Percentiles rank a stretch among this genome's conserved stretches.
Evolutionary conservation across 2,888 invertebrate genomes (phyloP).

Genomic region (Baronia brevicornis): DNA sequence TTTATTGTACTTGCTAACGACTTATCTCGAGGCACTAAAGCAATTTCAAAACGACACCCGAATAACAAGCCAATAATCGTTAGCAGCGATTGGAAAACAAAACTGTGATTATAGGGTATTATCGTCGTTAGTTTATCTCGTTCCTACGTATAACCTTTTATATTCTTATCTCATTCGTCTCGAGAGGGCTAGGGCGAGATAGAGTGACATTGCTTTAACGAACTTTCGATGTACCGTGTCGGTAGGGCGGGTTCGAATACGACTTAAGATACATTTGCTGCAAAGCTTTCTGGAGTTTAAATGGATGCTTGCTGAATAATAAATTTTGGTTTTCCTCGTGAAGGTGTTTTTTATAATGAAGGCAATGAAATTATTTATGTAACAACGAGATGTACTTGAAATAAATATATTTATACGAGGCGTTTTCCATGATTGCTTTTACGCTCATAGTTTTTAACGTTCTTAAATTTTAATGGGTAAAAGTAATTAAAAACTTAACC

Average conservation of each 20-base stretch:
- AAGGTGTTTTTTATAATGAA: no score
- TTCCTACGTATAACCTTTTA: constrained; percentile 28
- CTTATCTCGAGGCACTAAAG: constrained; percentile 65
- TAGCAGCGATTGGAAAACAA: constrained; percentile 80
- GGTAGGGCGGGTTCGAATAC: constrained; percentile 33
- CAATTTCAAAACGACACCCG: constrained; percentile 70
- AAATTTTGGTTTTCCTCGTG: no score
- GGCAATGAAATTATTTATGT: no score
- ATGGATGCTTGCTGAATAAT: constrained; percentile 10
- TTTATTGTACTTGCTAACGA: constrained; percentile 70
- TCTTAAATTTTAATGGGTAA: no score
- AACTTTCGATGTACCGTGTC: constrained; percentile 67
- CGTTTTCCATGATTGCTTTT: no score
- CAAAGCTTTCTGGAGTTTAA: constrained; percentile 10
- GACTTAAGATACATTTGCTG: constrained; percentile 12
- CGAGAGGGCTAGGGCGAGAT: constrained; percentile 55
- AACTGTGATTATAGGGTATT: constrained; percentile 79
- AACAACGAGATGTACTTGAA: no score
- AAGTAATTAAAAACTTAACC: no score
- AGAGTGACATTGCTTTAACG: constrained; percentile 72
- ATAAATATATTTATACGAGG: no score
- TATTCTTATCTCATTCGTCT: constrained; percentile 45
- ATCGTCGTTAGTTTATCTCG: constrained; percentile 45
- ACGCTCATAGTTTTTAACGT: no score
- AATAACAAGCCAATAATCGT: constrained; percentile 81